Base-by-base conservation (phyloP, 2,797 vertebrate species). In the Simalia tracyae region DNA sequence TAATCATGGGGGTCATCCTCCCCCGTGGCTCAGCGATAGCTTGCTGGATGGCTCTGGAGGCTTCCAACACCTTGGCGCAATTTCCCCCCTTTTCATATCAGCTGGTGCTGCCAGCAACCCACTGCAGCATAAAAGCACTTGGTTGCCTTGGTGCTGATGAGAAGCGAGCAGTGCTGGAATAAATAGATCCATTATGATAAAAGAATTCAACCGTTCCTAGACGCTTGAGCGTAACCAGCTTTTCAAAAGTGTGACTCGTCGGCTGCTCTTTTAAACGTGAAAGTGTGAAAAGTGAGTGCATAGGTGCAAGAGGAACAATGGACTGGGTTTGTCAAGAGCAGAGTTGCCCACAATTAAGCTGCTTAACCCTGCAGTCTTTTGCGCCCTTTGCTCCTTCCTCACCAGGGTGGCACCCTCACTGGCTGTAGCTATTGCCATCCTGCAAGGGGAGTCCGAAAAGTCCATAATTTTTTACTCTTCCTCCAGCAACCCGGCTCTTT, bases 181-280 rank as follows among this genome's bases (percentile, higher is more conserved):
- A 89, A 42, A 91, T 68, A 68, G 46, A 54, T 36, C 54, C 12
- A 84, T 6, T 64, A 56, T 85, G 84, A 68, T 28, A 57, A 0
- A 24, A 88, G 63, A 86, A 42, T 86, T 86, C 61, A 72, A 64
- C 28, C 64, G 4, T 2, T 36, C 6, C 12, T 7, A 1, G 50
- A 50, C 87, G 36, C 57, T 91, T 61, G 5, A 56, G 36, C 60
- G 88, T 56, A 88, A 88, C 54, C 84, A 68, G 86, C 59, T 26
- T 92, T 88, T 92, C 86, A 84, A 56, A 92, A 4, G n/a, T 1
- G 6, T 64, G 91, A 92, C 59, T 92, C 59, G 87, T 17, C 5
- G 59, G 28, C 57, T 60, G 89, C 76, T 50, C 50, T 64, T 85
- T 90, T 50, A 24, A 90, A 19, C 6, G 59, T 4, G 59, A 60